Evolutionary conservation across 2,888 invertebrate species (phyloP), one percentile per base, ranked within the genome.

Genomic region (Dyspetes luteomarginatus): DNA sequence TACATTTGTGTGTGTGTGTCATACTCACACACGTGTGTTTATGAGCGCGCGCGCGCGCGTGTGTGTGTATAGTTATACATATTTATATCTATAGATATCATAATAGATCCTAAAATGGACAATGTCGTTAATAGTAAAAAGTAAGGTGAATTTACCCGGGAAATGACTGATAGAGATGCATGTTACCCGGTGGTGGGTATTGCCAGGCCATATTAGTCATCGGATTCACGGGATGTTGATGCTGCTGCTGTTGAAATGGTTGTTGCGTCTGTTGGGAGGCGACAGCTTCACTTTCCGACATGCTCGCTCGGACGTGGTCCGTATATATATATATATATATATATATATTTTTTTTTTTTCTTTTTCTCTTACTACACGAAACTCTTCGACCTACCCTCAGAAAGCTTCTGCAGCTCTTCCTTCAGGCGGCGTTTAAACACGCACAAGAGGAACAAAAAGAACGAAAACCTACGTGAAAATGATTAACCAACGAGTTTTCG

Each of bases 191-290:
- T 48, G 90, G 88, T 71, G 90, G 89, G 85, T 92, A 92, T 82
- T 91, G 92, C 90, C 91, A 92, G 78, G 91, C 89, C 90, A 91
- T 92, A 67, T 89, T 92, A 83, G 92, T 88, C 91, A 92, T 92
- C 81, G 90, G 85, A 84, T 84, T 81, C 24, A 77, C 65, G 68
- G 82, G 81, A 26, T 85, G 85, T 19, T 84, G 83, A 26, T 86
- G 84, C 58, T 84, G 83, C 74, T 88, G 89, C 69, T 88, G 90
- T 83, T 87, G 88, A 83, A 88, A 88, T 77, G 86, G 85, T 81
- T 90, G 90, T 85, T 90, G 89, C 81, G 90, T 91, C 86, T 90
- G 90, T 89, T 91, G 90, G 78, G 89, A 86, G 83, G 90, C 87
- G 84, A 90, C 85, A 83, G 88, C 87, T 86, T 92, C 91, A 87